A percentile compares a stretch with the other conserved stretches of the same genome.
These are phyloP conservation scores for Cantharis nigra DNA, from an alignment of 2,888 invertebrate genomes.

Conservation along the genomic window DNA sequence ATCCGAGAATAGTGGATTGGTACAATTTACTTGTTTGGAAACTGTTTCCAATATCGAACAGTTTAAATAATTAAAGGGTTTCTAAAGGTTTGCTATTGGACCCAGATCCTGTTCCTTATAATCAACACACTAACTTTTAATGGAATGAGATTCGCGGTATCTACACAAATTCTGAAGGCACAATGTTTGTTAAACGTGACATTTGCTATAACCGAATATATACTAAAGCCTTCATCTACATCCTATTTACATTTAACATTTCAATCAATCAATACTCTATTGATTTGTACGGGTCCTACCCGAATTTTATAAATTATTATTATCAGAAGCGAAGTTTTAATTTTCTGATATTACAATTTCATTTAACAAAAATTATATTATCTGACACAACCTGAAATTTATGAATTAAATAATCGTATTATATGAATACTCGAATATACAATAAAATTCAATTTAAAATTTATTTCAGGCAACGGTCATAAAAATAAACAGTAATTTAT, in stretches of 20 bases:
- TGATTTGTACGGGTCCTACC: background rate
- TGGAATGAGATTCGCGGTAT: slow-evolving; percentile 21
- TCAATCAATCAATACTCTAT: slow-evolving; percentile 5
- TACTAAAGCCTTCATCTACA: background rate
- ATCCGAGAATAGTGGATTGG: background rate
- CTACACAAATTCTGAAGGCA: slow-evolving; percentile 13
- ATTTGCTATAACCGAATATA: slow-evolving; percentile 15
- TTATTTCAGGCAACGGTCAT: background rate
- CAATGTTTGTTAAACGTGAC: slow-evolving; percentile 25
- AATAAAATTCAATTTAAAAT: background rate
- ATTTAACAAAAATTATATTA: background rate
- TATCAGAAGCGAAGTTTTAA: background rate
- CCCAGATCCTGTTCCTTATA: slow-evolving; percentile 18
- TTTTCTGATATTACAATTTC: background rate
- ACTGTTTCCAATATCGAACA: slow-evolving; percentile 20
- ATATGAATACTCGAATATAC: background rate
- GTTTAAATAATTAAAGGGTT: slow-evolving; percentile 23
- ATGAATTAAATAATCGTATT: background rate
- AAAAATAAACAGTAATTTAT: background rate
- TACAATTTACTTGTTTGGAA: slow-evolving; percentile 12
- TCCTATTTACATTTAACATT: background rate
- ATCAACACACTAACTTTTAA: slow-evolving; percentile 23
- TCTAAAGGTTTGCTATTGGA: slow-evolving; percentile 17
- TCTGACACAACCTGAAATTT: background rate
- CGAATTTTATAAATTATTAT: background rate